phyloP scores from a whole-genome alignment of 2,888 invertebrate species.

The Andrena dorsata region DNA sequence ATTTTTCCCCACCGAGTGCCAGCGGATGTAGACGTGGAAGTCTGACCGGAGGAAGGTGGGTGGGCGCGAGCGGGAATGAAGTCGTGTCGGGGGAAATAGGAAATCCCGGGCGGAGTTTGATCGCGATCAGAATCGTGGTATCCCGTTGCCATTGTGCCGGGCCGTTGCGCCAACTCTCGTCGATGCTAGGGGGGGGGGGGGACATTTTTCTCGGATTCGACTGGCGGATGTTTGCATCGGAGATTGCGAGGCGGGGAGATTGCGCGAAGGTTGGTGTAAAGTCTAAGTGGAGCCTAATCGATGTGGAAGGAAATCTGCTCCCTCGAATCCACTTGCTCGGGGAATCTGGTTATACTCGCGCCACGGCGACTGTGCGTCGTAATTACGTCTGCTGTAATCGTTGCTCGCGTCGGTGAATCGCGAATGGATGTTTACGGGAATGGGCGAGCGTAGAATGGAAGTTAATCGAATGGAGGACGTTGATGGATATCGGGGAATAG shows the following conservation, averaged over 20 bases:
- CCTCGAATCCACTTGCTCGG: not conserved
- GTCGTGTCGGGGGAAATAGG: conserved; percentile 42
- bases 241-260: conserved; percentile 27
- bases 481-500: conserved; percentile 53
- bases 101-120: conserved; percentile 40
- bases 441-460: conserved; percentile 4
- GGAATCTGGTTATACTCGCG: conserved; percentile 21
- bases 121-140: conserved; percentile 38
- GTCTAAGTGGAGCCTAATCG: conserved; percentile 39
- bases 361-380: not conserved
- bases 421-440: conserved; percentile 23
- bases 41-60: not conserved
- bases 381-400: conserved; percentile 51
- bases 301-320: conserved; percentile 31
- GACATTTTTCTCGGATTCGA: not conserved
- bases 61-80: conserved; percentile 23
- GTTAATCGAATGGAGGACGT: conserved; percentile 58
- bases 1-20: conserved; percentile 4
- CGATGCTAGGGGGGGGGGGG: conserved; percentile 11
- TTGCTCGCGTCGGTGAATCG: not conserved
- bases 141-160: conserved; percentile 44
- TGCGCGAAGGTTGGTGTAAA: not conserved
- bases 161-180: conserved; percentile 1
- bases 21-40: not conserved
- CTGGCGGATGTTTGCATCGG: conserved; percentile 34